phyloP scores from a whole-genome alignment of 2,888 invertebrate species.

The Didymodactylos carnosus region DNA sequence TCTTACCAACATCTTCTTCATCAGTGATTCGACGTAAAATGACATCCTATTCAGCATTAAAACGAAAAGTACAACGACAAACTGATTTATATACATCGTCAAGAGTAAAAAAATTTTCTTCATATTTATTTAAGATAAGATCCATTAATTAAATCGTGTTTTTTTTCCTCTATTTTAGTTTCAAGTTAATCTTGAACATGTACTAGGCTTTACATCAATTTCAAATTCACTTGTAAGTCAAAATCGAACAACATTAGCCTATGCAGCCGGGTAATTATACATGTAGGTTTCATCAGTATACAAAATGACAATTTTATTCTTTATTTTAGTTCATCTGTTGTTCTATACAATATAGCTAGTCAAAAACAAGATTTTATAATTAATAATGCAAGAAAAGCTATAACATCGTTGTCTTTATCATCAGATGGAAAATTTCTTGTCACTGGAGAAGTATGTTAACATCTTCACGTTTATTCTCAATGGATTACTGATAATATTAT shows the following conservation, averaged over 20 bases:
- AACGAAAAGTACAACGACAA: background rate
- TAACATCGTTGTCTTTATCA: slow-evolving; percentile 79
- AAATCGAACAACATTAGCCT: slow-evolving; percentile 2
- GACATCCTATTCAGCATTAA: background rate
- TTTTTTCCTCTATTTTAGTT: no score
- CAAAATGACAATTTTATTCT: background rate
- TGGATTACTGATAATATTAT: background rate
- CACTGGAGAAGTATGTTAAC: slow-evolving; percentile 64
- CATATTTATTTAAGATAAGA: background rate
- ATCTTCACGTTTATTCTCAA: background rate
- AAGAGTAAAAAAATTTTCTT: no score
- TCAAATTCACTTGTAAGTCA: slow-evolving; percentile 7
- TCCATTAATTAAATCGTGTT: background rate
- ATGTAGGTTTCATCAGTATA: background rate
- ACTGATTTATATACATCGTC: background rate
- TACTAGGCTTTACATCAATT: slow-evolving; percentile 6
- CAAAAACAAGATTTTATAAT: slow-evolving; percentile 49
- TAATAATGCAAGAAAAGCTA: slow-evolving; percentile 67
- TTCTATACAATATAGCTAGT: slow-evolving; percentile 3
- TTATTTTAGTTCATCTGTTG: background rate
- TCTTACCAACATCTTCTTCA: no score
- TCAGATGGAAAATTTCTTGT: slow-evolving; percentile 73
- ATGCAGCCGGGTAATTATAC: slow-evolving; percentile 5
- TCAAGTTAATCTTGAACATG: slow-evolving; percentile 11
- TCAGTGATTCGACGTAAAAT: background rate